Base-by-base conservation (phyloP, 2,888 invertebrate species). In the Clostera curtula region DNA sequence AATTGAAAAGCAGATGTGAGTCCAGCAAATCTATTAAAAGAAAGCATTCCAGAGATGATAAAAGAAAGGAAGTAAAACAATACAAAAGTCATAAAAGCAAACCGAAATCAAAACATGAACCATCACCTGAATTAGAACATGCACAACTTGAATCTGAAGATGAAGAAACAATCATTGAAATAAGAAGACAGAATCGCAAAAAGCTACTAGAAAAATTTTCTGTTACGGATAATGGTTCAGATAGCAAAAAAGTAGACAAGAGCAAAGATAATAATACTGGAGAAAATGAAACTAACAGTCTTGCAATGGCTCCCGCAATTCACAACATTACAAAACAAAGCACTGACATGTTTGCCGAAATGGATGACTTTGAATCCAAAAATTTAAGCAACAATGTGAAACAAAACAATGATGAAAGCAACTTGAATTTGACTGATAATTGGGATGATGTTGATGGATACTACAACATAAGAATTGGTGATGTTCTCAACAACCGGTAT, bases 401-500 rank as follows among this genome's bases (percentile, higher is more conserved):
- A 25, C 63, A 65, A 38, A 56, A 53, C 29, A 57, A 61, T 21
- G 58, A 54, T 38, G 88, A 88, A 36, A 85, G 85, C 32, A 97
- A 96, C 66, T 93, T 95, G 17, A 95, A 95, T 7, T 91, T 94
- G 37, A 94, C 92, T 3, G 99, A 99, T 68, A 98, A 99, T 70
- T 99, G 98, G 97, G 99, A 99, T 71, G 98, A 99, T 84, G 91
- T 95, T 3, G 98, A 99, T 71, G 99, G 99, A 22, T 99, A 99
- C 73, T 99, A 99, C 66, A 85, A 92, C 35, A 95, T 98, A 13
- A 88, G 95, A 48, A 93, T 97, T 53, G 97, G 98, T 6, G 98
- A 98, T 82, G 66, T 63, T 10, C 87, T 93, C 3, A 82, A 98
- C 72, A 88, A 88, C 27, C 89, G 97, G 33, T 99, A 98, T 65